These are phyloP conservation scores for Pachypanchax playfairii DNA, from an alignment of 2,113 vertebrate genomes.

Conservation along the genomic window DNA sequence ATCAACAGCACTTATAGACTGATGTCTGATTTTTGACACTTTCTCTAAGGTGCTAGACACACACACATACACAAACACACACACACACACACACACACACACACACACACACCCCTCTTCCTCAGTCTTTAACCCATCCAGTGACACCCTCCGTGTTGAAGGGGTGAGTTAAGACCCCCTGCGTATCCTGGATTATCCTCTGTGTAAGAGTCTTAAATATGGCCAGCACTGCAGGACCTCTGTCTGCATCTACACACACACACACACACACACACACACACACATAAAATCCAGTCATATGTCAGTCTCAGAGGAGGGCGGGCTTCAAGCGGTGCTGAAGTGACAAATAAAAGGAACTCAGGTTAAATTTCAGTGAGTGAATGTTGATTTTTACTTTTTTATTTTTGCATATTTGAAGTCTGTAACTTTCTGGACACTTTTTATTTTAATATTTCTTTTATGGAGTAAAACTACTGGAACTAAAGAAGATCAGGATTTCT, in stretches of 20 bases:
- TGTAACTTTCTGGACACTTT: no score
- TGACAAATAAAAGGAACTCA: background rate
- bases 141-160: constrained; percentile 61
- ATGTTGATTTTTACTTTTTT: no score
- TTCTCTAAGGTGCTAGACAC: no score
- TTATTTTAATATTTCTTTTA: no score
- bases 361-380: background rate
- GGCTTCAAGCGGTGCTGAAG: no score
- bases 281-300: background rate
- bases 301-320: background rate
- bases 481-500: no score
- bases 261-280: constrained; percentile 21
- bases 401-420: no score
- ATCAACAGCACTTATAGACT: no score
- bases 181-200: constrained; percentile 70
- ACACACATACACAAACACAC: constrained; percentile 59
- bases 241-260: constrained; percentile 50
- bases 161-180: constrained; percentile 67
- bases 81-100: no score
- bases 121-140: background rate
- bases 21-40: no score
- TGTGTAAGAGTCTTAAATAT: constrained; percentile 71
- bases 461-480: no score
- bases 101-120: background rate
- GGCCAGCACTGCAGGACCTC: constrained; percentile 44